These are phyloP conservation scores for Penelope pileata DNA, from an alignment of 2,113 vertebrate genomes.

Conservation along the genomic window DNA sequence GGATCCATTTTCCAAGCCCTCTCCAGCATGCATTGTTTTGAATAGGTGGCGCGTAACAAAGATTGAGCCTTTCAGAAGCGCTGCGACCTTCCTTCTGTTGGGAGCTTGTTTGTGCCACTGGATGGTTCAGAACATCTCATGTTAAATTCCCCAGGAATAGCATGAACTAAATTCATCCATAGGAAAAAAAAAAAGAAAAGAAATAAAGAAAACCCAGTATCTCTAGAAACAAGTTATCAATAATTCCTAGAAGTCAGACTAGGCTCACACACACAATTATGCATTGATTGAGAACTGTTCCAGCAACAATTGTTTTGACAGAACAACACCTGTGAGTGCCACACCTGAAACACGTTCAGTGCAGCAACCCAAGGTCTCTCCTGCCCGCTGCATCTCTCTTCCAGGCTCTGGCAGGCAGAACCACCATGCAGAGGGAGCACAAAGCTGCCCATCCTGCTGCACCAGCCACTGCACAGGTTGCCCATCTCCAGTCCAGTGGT, in stretches of 20 bases:
- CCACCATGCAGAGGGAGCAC: accelerated
- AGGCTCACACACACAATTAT: background rate
- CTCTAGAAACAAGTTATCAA: background rate
- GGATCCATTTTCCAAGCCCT: slow-evolving; percentile 11
- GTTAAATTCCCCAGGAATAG: background rate
- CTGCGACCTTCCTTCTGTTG: background rate
- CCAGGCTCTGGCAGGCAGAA: background rate
- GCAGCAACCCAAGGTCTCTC: background rate
- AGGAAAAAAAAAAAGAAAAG: background rate
- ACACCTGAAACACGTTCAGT: background rate
- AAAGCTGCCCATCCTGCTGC: background rate
- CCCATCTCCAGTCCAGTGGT: background rate
- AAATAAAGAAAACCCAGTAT: background rate
- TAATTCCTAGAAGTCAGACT: background rate
- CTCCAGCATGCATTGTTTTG: background rate
- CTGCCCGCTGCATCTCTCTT: background rate
- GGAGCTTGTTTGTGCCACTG: background rate
- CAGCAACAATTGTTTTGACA: background rate
- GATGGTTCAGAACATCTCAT: background rate
- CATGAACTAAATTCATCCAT: background rate
- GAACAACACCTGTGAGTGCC: background rate
- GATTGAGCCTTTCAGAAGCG: background rate
- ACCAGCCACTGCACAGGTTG: accelerated
- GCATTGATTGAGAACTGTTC: background rate
- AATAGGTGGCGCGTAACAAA: slow-evolving; percentile 5